These are phyloP conservation scores for Crocallis elinguaria DNA, from an alignment of 2,888 invertebrate species.

Conservation along the genomic window DNA sequence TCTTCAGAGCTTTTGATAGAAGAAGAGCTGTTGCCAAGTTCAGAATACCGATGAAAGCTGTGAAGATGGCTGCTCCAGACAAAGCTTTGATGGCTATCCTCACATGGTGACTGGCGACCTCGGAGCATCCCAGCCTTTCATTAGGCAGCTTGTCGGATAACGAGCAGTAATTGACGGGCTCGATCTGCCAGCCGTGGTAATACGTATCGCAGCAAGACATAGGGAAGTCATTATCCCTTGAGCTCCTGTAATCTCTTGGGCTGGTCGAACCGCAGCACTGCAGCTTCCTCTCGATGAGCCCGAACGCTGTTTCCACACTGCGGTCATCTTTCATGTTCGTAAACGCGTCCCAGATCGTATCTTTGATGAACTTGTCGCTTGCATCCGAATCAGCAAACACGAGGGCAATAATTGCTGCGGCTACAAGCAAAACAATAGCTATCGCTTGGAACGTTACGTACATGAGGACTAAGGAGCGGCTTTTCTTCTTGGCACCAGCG, in stretches of 20 bases:
- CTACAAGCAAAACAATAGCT: slow-evolving; percentile 53
- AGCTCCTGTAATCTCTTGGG: slow-evolving; percentile 72
- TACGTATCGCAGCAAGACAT: slow-evolving; percentile 74
- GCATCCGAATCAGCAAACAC: slow-evolving; percentile 65
- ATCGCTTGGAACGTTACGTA: slow-evolving; percentile 58
- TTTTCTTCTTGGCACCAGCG: slow-evolving; percentile 60
- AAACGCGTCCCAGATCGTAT: slow-evolving; percentile 74
- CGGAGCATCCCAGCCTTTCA: slow-evolving; percentile 71
- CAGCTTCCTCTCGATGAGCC: slow-evolving; percentile 64
- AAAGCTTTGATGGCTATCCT: slow-evolving; percentile 64
- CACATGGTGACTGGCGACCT: slow-evolving; percentile 68
- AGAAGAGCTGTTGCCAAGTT: slow-evolving; percentile 56
- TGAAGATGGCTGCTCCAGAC: slow-evolving; percentile 59
- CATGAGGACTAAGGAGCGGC: slow-evolving; percentile 54
- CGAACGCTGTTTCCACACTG: slow-evolving; percentile 56
- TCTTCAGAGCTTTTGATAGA: slow-evolving; percentile 55
- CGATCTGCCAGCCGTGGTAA: slow-evolving; percentile 69
- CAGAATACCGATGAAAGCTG: slow-evolving; percentile 61
- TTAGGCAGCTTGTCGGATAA: slow-evolving; percentile 75
- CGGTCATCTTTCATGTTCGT: slow-evolving; percentile 61
- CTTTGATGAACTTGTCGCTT: slow-evolving; percentile 69
- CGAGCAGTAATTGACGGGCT: slow-evolving; percentile 67
- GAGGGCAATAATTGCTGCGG: slow-evolving; percentile 60
- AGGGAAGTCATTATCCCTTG: slow-evolving; percentile 70
- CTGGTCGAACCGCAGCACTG: slow-evolving; percentile 76